These are phyloP conservation scores for Pegoplata infirma DNA, from an alignment of 2,888 invertebrate species.

Conservation along the genomic window DNA sequence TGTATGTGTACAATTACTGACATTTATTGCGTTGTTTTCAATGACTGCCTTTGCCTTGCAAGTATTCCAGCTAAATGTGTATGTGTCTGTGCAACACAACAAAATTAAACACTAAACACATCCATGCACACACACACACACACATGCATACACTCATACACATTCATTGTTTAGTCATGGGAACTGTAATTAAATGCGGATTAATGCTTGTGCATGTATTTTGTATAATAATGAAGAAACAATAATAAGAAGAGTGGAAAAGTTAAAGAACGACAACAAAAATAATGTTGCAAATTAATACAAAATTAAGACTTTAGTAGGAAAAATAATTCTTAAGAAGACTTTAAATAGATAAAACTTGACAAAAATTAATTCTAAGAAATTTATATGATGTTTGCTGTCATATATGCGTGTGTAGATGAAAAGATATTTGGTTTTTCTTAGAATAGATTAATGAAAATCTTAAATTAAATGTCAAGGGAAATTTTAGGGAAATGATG, in stretches of 20 bases:
- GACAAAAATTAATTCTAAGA: background rate
- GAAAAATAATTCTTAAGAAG: conserved; percentile 34
- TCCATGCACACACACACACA: background rate
- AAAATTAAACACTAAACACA: background rate
- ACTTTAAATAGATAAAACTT: conserved; percentile 32
- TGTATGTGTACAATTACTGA: conserved; percentile 15
- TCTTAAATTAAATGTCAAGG: background rate
- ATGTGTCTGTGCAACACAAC: background rate
- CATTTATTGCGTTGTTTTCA: conserved; percentile 5
- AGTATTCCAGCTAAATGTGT: too few species aligned
- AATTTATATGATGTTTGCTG: too few species aligned
- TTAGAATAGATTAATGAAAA: background rate
- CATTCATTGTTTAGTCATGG: conserved; percentile 7
- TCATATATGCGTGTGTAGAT: too few species aligned
- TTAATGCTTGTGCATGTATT: conserved; percentile 50
- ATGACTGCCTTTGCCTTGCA: too few species aligned
- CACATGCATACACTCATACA: background rate
- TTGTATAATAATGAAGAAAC: conserved; percentile 48
- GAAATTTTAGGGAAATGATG: too few species aligned
- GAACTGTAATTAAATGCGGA: conserved; percentile 61
- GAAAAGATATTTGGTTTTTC: background rate
- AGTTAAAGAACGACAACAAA: background rate
- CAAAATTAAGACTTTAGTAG: conserved; percentile 30
- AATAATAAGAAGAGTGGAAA: conserved; percentile 32
- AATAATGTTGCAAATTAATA: conserved; percentile 26